A percentile compares a stretch with the other conserved stretches of the same genome.
Evolutionary conservation across 2,113 vertebrate species (phyloP).

Genomic region (Castor canadensis): DNA sequence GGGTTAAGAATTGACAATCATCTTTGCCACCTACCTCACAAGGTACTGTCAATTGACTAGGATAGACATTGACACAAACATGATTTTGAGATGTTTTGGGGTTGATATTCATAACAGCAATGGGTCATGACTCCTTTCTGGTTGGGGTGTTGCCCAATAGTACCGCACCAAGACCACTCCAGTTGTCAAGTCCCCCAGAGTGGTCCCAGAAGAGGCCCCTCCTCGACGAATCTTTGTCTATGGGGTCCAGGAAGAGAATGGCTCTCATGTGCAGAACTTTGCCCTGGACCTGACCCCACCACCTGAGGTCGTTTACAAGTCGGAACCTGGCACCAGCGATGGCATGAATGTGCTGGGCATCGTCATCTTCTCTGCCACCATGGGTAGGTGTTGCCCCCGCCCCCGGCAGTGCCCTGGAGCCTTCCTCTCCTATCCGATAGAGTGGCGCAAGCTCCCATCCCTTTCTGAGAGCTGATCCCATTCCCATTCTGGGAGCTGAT

Average conservation of each 20-base stretch:
- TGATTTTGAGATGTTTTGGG: background rate
- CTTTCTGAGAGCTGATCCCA: accelerated
- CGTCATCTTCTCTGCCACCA: constrained; percentile 97
- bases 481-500: background rate
- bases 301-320: constrained; percentile 94
- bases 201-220: constrained; percentile 84
- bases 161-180: constrained; percentile 94
- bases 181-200: constrained; percentile 88
- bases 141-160: constrained; percentile 80
- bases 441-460: background rate
- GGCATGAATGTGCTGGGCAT: constrained; percentile 99
- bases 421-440: background rate
- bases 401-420: background rate
- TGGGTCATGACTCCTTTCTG: background rate
- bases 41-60: background rate
- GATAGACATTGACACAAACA: background rate
- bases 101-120: background rate
- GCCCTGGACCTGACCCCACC: constrained; percentile 95
- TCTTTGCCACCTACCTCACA: background rate
- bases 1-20: background rate
- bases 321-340: constrained; percentile 93
- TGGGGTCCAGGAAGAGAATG: constrained; percentile 94
- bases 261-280: constrained; percentile 93
- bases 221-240: constrained; percentile 91
- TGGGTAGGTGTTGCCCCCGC: constrained; percentile 87